Percentiles rank a stretch among this genome's conserved stretches.
These are phyloP conservation scores for Furnarius figulus DNA, from an alignment of 2,113 vertebrate genomes.

Conservation along the genomic window DNA sequence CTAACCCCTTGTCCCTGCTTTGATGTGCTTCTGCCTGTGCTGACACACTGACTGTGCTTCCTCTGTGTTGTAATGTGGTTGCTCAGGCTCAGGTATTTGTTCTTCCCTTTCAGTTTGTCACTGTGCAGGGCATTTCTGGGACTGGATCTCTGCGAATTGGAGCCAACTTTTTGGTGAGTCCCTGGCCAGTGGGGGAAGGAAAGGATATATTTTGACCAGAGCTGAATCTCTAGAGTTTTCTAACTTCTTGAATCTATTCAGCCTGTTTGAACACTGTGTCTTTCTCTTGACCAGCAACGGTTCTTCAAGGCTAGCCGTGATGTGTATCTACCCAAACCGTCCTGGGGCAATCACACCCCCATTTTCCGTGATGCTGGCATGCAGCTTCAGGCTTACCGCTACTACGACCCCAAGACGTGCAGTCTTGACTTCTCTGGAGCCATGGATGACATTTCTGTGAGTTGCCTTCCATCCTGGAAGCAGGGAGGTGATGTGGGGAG, in stretches of 20 bases:
- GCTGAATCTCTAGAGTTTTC: neutral
- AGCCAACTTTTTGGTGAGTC: conserved; percentile 90
- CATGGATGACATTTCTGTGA: conserved; percentile 94
- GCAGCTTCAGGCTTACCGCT: conserved; percentile 91
- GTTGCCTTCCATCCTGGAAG: conserved; percentile 29
- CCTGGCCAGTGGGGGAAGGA: neutral
- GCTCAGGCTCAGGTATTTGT: neutral
- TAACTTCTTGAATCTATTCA: neutral
- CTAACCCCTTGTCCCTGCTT: neutral
- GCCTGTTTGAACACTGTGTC: neutral
- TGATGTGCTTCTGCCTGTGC: neutral
- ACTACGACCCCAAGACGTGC: conserved; percentile 93
- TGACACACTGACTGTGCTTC: neutral
- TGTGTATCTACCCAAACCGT: conserved; percentile 93
- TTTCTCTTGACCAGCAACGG: conserved; percentile 79
- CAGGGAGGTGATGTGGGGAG: neutral
- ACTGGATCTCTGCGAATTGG: conserved; percentile 93
- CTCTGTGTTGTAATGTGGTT: accelerated
- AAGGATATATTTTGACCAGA: neutral
- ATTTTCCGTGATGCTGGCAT: conserved; percentile 96
- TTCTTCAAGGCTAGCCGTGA: conserved; percentile 88
- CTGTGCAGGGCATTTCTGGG: conserved; percentile 96
- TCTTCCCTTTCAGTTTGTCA: conserved; percentile 81
- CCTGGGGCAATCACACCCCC: conserved; percentile 98
- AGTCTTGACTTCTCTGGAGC: conserved; percentile 94